A percentile compares a stretch with the other conserved stretches of the same genome.
These are phyloP conservation scores for Melikaiella ostensackeni DNA, from an alignment of 2,888 invertebrate species.

Conservation along the genomic window DNA sequence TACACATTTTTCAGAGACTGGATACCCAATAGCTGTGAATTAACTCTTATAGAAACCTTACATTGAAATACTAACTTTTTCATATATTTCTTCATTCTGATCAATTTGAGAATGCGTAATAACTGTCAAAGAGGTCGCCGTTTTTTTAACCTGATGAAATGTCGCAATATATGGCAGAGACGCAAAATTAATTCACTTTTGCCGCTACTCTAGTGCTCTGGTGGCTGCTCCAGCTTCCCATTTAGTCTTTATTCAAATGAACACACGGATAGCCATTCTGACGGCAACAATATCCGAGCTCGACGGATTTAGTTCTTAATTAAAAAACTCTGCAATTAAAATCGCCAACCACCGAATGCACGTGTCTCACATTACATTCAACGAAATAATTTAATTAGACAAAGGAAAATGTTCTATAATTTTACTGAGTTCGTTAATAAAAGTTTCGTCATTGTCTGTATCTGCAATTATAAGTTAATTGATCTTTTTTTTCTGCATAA, in stretches of 20 bases:
- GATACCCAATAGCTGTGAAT: too few species aligned
- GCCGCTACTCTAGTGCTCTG: slow-evolving; percentile 11
- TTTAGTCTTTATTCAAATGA: slow-evolving; percentile 42
- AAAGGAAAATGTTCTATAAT: neutral
- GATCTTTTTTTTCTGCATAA: too few species aligned
- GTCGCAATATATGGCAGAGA: neutral
- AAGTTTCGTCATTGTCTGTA: neutral
- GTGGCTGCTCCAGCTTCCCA: neutral
- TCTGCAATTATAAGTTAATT: neutral
- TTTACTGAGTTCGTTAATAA: neutral
- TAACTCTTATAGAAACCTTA: too few species aligned
- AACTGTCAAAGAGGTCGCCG: neutral
- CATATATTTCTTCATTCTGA: neutral
- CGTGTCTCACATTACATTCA: neutral
- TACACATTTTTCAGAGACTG: too few species aligned
- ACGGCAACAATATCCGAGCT: slow-evolving; percentile 14
- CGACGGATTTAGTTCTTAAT: slow-evolving; percentile 41
- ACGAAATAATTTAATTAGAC: neutral
- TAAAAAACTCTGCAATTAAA: slow-evolving; percentile 42
- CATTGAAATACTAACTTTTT: too few species aligned
- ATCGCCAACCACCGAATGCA: slow-evolving; percentile 7
- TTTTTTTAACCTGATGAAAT: slow-evolving; percentile 11
- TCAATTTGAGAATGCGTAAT: neutral
- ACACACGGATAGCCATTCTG: slow-evolving; percentile 35
- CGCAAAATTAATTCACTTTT: slow-evolving; percentile 29